Conservation (phyloP, 1,140 invertebrate genomes). For the Tyrophagus putrescentiae region DNA sequence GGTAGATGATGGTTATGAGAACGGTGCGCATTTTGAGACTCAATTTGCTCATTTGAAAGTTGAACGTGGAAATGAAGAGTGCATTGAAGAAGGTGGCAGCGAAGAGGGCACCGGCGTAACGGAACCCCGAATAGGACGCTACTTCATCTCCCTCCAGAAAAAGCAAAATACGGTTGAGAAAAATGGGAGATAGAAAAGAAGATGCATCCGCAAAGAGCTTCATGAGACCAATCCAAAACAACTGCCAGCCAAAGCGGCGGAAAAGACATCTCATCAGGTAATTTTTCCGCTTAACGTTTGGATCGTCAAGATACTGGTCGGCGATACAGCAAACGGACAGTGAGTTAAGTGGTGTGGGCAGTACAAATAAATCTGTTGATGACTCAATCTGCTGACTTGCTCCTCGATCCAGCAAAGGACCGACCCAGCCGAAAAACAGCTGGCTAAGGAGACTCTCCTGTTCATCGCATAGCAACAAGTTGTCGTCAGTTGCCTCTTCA, state of each 20-base stretch:
- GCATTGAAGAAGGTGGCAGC: constrained; percentile 42
- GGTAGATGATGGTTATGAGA: constrained; percentile 66
- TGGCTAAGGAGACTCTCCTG: constrained; percentile 50
- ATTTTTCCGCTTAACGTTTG: constrained; percentile 34
- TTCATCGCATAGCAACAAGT: constrained; percentile 42
- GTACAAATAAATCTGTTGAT: constrained; percentile 65
- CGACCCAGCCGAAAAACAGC: constrained; percentile 72
- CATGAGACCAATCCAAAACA: constrained; percentile 71
- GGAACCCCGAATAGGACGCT: constrained; percentile 50
- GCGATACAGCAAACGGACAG: constrained; percentile 10
- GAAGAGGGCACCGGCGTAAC: constrained; percentile 57
- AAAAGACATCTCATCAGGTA: constrained; percentile 58
- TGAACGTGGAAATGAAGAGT: constrained; percentile 70
- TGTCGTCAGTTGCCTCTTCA: not conserved
- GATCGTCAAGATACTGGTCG: constrained; percentile 13
- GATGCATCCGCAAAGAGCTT: constrained; percentile 66
- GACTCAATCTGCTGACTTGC: constrained; percentile 48
- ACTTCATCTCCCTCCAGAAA: constrained; percentile 60
- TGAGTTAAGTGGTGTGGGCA: constrained; percentile 54
- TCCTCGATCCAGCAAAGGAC: constrained; percentile 67
- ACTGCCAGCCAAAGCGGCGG: constrained; percentile 64
- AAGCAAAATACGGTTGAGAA: constrained; percentile 62
- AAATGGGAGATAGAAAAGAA: constrained; percentile 70
- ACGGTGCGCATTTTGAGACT: constrained; percentile 70
- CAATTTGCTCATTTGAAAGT: constrained; percentile 67